phyloP scores from a whole-genome alignment of 2,113 vertebrate species.

The Lagenorhynchus albirostris region DNA sequence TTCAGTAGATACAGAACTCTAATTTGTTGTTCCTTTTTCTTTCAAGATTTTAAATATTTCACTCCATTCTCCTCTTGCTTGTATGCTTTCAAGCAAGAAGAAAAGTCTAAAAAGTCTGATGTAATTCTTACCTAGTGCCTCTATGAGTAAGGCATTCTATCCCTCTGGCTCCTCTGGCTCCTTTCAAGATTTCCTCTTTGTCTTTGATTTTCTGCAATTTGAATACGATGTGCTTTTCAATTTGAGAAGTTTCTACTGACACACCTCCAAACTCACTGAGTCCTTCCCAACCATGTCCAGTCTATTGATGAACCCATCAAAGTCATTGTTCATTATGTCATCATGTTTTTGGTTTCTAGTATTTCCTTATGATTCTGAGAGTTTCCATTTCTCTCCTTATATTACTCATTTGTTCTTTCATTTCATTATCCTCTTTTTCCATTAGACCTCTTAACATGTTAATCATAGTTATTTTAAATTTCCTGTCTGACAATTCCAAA shows the following conservation, averaged over 20 bases:
- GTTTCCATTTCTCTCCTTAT: not conserved
- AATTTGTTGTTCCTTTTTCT: not conserved
- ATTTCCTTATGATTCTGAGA: not conserved
- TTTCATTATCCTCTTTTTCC: not conserved
- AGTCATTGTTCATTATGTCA: not conserved
- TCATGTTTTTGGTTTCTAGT: not conserved
- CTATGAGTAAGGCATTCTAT: not conserved
- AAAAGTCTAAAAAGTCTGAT: not conserved
- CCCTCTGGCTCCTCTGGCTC: not conserved
- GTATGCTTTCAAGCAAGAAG: not conserved
- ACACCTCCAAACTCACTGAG: not conserved
- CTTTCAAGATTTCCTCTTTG: not conserved
- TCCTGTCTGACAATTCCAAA: not conserved
- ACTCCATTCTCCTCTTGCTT: not conserved
- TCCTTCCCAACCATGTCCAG: not conserved
- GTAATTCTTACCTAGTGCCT: not conserved
- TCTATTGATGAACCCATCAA: not conserved
- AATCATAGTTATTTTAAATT: not conserved
- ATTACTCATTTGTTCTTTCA: not conserved
- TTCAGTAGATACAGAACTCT: not conserved
- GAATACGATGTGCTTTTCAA: not conserved
- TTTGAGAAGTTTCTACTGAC: not conserved
- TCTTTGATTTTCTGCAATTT: not conserved
- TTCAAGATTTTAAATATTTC: not conserved
- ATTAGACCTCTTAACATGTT: not conserved